These are phyloP conservation scores for Erebia epiphron DNA, from an alignment of 2,888 invertebrate genomes.

Conservation along the genomic window DNA sequence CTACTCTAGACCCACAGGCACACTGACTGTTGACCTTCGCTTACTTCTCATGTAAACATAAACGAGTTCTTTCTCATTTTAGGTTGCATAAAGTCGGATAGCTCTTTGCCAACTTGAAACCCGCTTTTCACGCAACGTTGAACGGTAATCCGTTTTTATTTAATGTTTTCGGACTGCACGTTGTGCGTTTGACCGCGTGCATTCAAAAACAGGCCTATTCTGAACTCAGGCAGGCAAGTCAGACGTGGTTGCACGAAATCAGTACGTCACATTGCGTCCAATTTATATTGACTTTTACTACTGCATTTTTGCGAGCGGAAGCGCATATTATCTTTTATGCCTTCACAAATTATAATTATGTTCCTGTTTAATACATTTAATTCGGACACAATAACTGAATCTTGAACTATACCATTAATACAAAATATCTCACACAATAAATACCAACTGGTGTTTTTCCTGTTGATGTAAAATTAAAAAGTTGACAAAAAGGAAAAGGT, in stretches of 20 bases:
- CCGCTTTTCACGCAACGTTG: slow-evolving; percentile 75
- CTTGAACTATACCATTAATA: background rate
- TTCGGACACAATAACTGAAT: background rate
- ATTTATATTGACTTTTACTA: slow-evolving; percentile 36
- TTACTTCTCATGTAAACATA: slow-evolving; percentile 60
- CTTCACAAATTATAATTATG: background rate
- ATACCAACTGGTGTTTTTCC: too few species aligned
- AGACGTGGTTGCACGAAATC: slow-evolving; percentile 36
- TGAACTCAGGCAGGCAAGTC: slow-evolving; percentile 35
- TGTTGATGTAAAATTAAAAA: too few species aligned
- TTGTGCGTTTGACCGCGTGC: slow-evolving; percentile 45
- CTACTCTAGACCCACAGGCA: slow-evolving; percentile 51
- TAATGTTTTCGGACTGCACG: slow-evolving; percentile 51
- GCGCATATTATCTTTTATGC: background rate
- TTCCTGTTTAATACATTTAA: background rate
- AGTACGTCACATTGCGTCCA: slow-evolving; percentile 30
- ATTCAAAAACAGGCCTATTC: slow-evolving; percentile 44
- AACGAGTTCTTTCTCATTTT: slow-evolving; percentile 76
- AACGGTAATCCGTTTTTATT: slow-evolving; percentile 64
- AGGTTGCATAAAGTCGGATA: slow-evolving; percentile 73
- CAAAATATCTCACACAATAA: background rate
- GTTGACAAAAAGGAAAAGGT: too few species aligned
- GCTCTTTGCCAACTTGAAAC: slow-evolving; percentile 72
- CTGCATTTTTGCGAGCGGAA: slow-evolving; percentile 18
- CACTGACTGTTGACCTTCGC: slow-evolving; percentile 63